phyloP scores from a whole-genome alignment of 2,797 vertebrate genomes.

The Rhinichthys osculus region DNA sequence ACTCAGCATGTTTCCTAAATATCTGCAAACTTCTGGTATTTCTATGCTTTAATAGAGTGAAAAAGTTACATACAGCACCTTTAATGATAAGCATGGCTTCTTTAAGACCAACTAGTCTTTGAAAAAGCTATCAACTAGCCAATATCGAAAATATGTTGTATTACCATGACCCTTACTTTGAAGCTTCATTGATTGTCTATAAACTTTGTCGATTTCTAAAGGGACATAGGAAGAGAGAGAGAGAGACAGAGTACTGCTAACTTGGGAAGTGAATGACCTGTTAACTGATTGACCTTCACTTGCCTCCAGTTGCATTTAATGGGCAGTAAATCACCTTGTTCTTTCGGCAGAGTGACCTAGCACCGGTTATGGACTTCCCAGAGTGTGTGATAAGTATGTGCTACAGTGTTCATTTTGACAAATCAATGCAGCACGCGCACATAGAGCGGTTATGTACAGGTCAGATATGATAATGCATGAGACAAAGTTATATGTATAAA shows the following conservation, averaged over 20 bases:
- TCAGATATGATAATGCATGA: not conserved
- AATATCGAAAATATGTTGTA: not conserved
- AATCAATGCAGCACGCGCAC: not conserved
- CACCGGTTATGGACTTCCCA: conserved; percentile 26
- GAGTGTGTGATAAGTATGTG: conserved; percentile 38
- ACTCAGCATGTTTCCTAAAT: too few relatives aligned
- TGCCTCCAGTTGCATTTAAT: conserved; percentile 35
- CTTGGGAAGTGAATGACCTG: conserved; percentile 1
- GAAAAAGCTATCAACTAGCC: not conserved
- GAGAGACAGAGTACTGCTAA: not conserved
- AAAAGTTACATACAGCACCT: too few relatives aligned
- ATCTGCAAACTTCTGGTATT: too few relatives aligned
- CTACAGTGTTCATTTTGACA: conserved; percentile 3
- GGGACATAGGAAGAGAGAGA: not conserved
- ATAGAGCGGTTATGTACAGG: not conserved
- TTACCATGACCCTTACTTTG: not conserved
- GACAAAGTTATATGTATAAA: not conserved
- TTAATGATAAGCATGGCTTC: not conserved
- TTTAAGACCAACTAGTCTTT: not conserved
- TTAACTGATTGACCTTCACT: conserved; percentile 41
- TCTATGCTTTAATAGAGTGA: too few relatives aligned
- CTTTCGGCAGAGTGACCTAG: not conserved
- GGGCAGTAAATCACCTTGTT: conserved; percentile 14
- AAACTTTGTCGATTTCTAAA: not conserved
- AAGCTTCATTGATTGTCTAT: not conserved